Base-by-base conservation (phyloP, 2,888 invertebrate genomes). In the Falcaria lacertinaria region DNA sequence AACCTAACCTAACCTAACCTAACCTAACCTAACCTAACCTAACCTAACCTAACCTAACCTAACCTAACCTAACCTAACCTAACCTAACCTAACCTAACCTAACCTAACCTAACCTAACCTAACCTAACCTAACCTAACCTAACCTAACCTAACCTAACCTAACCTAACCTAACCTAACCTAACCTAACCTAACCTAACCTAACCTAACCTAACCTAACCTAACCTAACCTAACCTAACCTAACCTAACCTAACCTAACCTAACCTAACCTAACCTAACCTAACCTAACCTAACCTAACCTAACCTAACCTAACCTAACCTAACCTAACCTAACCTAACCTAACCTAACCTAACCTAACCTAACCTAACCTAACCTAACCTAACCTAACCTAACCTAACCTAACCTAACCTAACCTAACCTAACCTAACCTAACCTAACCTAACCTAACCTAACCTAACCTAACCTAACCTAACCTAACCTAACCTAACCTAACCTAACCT, bases 91-190 rank as follows among this genome's bases (percentile, higher is more conserved):
- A 44, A 40, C 44, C 39, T 37, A 48, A 49, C 42, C 45, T 34
- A 41, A 46, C 42, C 41, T 42, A 46, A 43, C 38, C 40, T 42
- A 44, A 40, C 44, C 39, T 37, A 48, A 49, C 42, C 45, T 42
- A 49, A 46, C 44, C 45, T 44, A 49, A 49, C 45, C 45, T 42
- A 46, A 49, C 46, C 46, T 46, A 46, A 46, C 42, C 42, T 42
- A 42, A 45, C 42, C 44, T 34, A 43, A 48, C 48, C 48, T 49
- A 49, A 49, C 49, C 49, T 49, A 49, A 49, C 49, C 49, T 49
- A 50, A 50, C 50, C 50, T 47, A 50, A 50, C 50, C 50, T 45
- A 48, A 48, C 48, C 48, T 45, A 48, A 45, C 45, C 48, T 45
- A 45, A 45, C 45, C 45, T 43, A 48, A 45, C 48, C 48, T 43